phyloP scores from a whole-genome alignment of 1,140 invertebrate genomes.

The Ericerus pela region DNA sequence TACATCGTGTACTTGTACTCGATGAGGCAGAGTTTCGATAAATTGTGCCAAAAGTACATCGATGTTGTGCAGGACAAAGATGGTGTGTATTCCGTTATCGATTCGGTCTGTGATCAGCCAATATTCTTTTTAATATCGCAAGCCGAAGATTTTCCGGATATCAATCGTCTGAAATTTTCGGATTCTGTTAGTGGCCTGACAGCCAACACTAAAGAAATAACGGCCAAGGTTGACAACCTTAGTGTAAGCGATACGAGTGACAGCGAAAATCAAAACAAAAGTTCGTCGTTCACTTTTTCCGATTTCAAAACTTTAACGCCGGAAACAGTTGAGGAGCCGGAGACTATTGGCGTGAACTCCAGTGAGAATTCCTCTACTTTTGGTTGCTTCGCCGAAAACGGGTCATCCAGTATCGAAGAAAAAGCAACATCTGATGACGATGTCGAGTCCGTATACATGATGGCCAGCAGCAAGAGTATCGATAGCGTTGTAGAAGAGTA shows the following conservation, averaged over 20 bases:
- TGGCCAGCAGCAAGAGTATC: conserved; percentile 32
- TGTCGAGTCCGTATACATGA: conserved; percentile 32
- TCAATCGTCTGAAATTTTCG: conserved; percentile 28
- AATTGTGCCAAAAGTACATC: conserved; percentile 44
- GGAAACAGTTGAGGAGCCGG: conserved; percentile 17
- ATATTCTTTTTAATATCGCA: conserved; percentile 47
- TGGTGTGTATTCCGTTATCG: conserved; percentile 38
- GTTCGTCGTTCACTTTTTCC: conserved; percentile 18
- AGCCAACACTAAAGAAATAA: too few relatives aligned
- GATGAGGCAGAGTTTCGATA: conserved; percentile 37
- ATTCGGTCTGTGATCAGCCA: conserved; percentile 41
- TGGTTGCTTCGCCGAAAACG: not conserved
- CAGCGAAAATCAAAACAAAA: not conserved
- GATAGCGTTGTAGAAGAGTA: conserved; percentile 41
- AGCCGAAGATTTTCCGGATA: conserved; percentile 42
- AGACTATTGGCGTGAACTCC: not conserved
- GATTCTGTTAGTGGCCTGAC: conserved; percentile 15
- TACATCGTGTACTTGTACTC: conserved; percentile 28
- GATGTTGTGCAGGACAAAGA: conserved; percentile 42
- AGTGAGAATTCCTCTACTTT: not conserved
- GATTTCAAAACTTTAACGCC: conserved; percentile 18
- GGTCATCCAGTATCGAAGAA: not conserved
- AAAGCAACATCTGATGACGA: not conserved
- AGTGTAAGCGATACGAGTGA: not conserved
- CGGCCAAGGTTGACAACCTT: too few relatives aligned